phyloP scores from a whole-genome alignment of 2,113 vertebrate genomes.

The Aspiorhynchus laticeps region DNA sequence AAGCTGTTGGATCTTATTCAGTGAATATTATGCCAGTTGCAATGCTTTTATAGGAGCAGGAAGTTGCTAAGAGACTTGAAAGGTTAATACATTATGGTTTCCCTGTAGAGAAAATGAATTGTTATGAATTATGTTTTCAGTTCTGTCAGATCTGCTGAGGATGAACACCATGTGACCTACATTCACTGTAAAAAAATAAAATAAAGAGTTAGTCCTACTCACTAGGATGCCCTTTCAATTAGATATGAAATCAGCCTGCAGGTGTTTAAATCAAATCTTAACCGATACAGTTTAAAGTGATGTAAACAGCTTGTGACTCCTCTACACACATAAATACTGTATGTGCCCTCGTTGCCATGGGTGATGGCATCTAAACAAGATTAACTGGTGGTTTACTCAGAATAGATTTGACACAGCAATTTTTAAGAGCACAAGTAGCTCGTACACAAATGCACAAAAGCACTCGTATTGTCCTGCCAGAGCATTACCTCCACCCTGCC shows the following conservation, averaged over 20 bases:
- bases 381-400: conserved; percentile 9
- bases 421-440: conserved; percentile 17
- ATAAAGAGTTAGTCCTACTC: not conserved
- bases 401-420: not conserved
- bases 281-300: not conserved
- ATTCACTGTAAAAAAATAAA: not conserved
- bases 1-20: not conserved
- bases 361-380: not conserved
- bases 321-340: not conserved
- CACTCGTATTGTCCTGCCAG: not conserved
- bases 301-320: not conserved
- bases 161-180: not conserved
- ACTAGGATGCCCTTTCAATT: not conserved
- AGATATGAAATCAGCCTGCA: not conserved
- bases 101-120: not conserved
- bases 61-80: not conserved
- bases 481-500: not conserved
- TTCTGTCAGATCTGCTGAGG: not conserved
- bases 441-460: not conserved
- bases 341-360: not conserved
- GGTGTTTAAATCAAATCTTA: not conserved
- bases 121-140: not conserved
- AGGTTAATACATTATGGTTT: not conserved
- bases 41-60: not conserved
- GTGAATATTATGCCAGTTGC: not conserved